These are phyloP conservation scores for Cliona cf. orientalis DNA, from an alignment of 37 sponge, comb jelly and placozoan genomes.

Conservation along the genomic window DNA sequence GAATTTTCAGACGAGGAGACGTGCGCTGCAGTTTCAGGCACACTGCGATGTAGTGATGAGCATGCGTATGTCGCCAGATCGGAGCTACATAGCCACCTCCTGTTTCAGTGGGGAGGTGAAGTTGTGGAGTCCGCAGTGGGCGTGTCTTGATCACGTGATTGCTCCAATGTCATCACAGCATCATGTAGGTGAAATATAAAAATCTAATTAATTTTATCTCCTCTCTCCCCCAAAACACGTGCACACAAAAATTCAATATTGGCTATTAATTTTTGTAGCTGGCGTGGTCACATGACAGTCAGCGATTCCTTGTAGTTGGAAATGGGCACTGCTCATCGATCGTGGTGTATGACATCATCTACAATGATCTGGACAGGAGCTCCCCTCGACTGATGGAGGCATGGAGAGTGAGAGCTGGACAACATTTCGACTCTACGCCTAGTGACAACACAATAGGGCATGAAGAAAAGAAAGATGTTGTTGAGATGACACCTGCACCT, in stretches of 20 bases:
- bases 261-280: constrained; percentile 29
- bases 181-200: constrained; percentile 43
- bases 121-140: constrained; percentile 52
- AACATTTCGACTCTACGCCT: no score
- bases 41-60: constrained; percentile 61
- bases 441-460: not conserved
- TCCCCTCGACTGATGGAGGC: constrained; percentile 1
- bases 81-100: constrained; percentile 37
- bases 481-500: not conserved
- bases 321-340: constrained; percentile 63
- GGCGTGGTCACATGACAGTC: constrained; percentile 62
- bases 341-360: constrained; percentile 29
- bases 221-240: not conserved
- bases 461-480: not conserved
- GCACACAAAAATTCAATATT: not conserved
- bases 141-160: not conserved
- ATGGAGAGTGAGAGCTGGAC: constrained; percentile 41
- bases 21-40: constrained; percentile 50
- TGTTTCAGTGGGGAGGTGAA: constrained; percentile 63
- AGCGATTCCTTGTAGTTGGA: constrained; percentile 44
- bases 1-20: constrained; percentile 18
- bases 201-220: no score
- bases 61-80: constrained; percentile 47
- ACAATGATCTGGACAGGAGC: not conserved
- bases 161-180: constrained; percentile 50